Evolutionary conservation across 2,797 vertebrate genomes (phyloP), one percentile per base, ranked within the genome.

Genomic region (Sciaenops ocellatus): DNA sequence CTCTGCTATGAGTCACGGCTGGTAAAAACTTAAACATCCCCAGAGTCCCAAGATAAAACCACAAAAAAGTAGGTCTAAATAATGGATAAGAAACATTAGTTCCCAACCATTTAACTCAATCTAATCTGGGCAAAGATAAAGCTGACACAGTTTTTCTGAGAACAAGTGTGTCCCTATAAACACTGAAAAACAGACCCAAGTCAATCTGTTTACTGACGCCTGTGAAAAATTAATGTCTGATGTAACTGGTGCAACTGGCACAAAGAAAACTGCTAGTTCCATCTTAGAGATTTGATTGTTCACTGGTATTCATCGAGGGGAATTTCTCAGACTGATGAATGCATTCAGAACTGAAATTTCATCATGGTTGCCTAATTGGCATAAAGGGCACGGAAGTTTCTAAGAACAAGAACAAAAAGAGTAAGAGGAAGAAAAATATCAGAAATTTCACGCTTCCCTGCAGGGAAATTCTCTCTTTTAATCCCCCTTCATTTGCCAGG

Each of bases 81-180:
- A 50, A 34, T 46, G 15, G 52, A 56, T 4, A 42, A 72, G 8
- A 77, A 55, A 0, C 38, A 70, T 30, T 9, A 46, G 6, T 51
- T 68, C 7, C 22, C 12, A 57, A 41, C 9, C 30, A 67, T 26
- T 66, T 38, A 57, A 78, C 26, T 56, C 8, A 2, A 74, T 50
- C 62, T 55, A 51, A 73, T 2, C 47, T 47, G 54, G 34, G 18
- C 1, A 30, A 68, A 44, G 41, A 83, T 51, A 44, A 42, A 63
- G 34, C 61, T 0, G 54, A 73, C 51, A 73, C 26, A 34, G 59
- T 46, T 73, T 47, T 38, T 4, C 34, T 24, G 3, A 69, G 42
- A 77, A 42, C 13, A 34, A 65, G 18, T 5, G 3, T 24, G 47
- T 80, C 38, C 20, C 3, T n/a, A 24, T 24, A 61, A 79, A 66